Evolutionary conservation across 2,888 invertebrate genomes (phyloP), one percentile per base, ranked within the genome.

Genomic region (Ectropis crepuscularia): DNA sequence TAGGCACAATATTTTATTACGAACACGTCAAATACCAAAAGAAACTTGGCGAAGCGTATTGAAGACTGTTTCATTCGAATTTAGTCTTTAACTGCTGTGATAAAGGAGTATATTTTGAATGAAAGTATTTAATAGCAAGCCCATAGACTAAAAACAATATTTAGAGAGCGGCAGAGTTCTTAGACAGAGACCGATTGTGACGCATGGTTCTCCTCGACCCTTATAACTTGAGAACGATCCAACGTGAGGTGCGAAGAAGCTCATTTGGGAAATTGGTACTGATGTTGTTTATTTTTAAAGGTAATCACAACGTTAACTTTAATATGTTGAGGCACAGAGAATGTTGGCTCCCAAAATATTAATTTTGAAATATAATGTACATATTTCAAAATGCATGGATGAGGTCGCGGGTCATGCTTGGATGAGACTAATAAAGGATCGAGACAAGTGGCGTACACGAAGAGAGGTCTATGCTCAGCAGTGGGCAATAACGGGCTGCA

Each of bases 121-220:
- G 64, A 36, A 57, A 61, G 69, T 73, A 69, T 75, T 78, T 73
- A 47, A 50, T 59, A 73, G 68, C 70, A 63, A 67, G 63, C 68
- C 68, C 70, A 76, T 54, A 48, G 53, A 54, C 72, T 77, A 79
- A 82, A 62, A 83, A 82, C 80, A 84, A 82, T 81, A 82, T 84
- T 84, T 81, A 79, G 83, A 75, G 58, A 50, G 39, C 67, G 78
- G 76, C 73, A 74, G 63, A 77, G 79, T 74, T 75, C 77, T 77
- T 61, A 79, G 85, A 81, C 84, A 83, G 81, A 84, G 84, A 85
- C 78, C 81, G 85, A 85, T 85, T 82, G 82, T 83, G 82, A 83
- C 77, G 78, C 77, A 85, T 84, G 78, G 79, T 72, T 73, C 70
- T 76, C 65, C 69, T 69, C 57, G 65, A 62, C 63, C 57, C 53